Base-by-base conservation (phyloP, 2,113 vertebrate genomes). In the Suricata suricatta region DNA sequence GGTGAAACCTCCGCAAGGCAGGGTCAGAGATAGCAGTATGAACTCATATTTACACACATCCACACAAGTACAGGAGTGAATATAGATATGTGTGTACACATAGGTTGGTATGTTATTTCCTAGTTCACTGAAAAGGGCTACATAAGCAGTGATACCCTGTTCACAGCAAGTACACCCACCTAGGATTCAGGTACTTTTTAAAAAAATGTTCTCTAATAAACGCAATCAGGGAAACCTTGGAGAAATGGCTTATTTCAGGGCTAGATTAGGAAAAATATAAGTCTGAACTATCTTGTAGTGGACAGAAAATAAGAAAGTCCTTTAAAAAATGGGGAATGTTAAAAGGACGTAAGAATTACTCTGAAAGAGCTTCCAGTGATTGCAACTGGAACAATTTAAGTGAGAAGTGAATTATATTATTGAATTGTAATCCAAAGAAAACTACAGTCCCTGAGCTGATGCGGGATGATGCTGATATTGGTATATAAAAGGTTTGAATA, bases 341-440 rank as follows among this genome's bases (percentile, higher is more conserved):
- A 57, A 89, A 93, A 84, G 5, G n/a, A 72, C 29, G 10, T n/a
- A 68, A 35, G 16, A 63, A 4, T 83, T 54, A 77, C 63, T 31
- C 50, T 60, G 16, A 83, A 77, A 66, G 23, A 92, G 60, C 57
- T 88, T 29, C 29, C 12, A 31, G 63, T 83, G 41, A 33, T 57
- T 83, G 77, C 77, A 57, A 9, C 15, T 76, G n/a, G 38, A 83
- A 77, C 21, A 83, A 69, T 71, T 63, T 92, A 94, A 94, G 64
- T 25, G 64, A 96, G 29, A 86, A 74, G 86, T 91, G 64, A 90
- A 72, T 94, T 44, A 86, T 52, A 87, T 71, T 86, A 81, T 87
- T 76, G 31, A 14, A 38, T 74, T 38, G 33, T 12, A 91, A 66
- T 1, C 11, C 19, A 87, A 68, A 66, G 74, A n/a, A 90, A 64